Conservation (phyloP, 2,888 invertebrate species). For the Athalia rosae region DNA sequence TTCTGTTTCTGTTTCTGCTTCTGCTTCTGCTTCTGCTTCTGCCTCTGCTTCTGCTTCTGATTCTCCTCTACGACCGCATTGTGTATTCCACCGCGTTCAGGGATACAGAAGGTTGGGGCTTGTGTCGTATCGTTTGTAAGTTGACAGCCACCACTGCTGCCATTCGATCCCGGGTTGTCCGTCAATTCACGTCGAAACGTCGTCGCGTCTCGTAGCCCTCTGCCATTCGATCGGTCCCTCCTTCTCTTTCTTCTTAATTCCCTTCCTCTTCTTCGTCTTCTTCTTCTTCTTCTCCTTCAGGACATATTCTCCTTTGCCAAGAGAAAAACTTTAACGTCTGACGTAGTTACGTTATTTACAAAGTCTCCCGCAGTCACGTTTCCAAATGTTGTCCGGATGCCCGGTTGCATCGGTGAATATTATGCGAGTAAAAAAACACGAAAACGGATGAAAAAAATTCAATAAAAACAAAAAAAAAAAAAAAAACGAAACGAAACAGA, state of each 20-base stretch:
- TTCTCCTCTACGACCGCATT: constrained; percentile 5
- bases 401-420: neutral
- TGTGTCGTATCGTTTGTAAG: constrained; percentile 70
- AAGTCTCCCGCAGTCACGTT: constrained; percentile 35
- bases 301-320: constrained; percentile 21
- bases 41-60: neutral
- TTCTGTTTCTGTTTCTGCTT: neutral
- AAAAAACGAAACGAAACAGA: neutral
- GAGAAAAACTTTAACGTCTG: constrained; percentile 59
- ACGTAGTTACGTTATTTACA: constrained; percentile 60
- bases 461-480: neutral
- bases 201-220: constrained; percentile 42
- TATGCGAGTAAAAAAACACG: neutral
- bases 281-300: constrained; percentile 11
- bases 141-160: constrained; percentile 64
- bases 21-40: neutral
- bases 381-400: constrained; percentile 31
- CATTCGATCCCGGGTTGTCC: constrained; percentile 28
- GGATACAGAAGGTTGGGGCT: constrained; percentile 48
- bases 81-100: constrained; percentile 37
- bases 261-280: constrained; percentile 7
- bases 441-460: neutral
- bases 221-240: constrained; percentile 26
- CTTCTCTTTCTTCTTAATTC: constrained; percentile 34
- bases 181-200: constrained; percentile 37